These are phyloP conservation scores for Crambe crambe DNA, from an alignment of 37 sponge, comb jelly and placozoan genomes.

Conservation along the genomic window DNA sequence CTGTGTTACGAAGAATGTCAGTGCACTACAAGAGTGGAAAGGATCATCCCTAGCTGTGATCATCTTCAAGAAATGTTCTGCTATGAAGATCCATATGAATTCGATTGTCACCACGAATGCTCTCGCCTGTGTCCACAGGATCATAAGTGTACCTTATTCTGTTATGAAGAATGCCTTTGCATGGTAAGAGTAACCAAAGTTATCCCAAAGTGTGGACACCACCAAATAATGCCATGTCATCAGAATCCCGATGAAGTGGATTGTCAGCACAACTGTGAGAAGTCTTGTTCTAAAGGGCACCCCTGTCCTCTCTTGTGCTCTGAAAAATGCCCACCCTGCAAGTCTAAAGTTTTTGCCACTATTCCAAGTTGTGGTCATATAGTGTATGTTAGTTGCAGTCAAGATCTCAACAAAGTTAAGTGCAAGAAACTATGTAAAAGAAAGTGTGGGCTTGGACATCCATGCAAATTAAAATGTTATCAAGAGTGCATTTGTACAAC, in stretches of 20 bases:
- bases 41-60: constrained; percentile 34
- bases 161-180: constrained; percentile 42
- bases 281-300: constrained; percentile 43
- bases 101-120: no score
- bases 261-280: constrained; percentile 4
- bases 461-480: not conserved
- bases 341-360: not conserved
- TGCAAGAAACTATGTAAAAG: constrained; percentile 1
- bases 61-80: constrained; percentile 54
- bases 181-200: constrained; percentile 20
- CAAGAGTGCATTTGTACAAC: no score
- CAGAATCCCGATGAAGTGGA: not conserved
- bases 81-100: constrained; percentile 49
- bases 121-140: no score
- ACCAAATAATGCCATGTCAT: not conserved
- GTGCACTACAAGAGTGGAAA: constrained; percentile 26
- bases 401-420: not conserved
- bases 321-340: constrained; percentile 13
- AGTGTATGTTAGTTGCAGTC: not conserved
- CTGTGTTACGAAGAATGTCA: constrained; percentile 34
- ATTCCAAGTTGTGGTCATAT: constrained; percentile 55
- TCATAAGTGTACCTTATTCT: constrained; percentile 35
- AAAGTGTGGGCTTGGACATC: not conserved
- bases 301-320: constrained; percentile 25
- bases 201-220: constrained; percentile 22